Base-by-base conservation (phyloP, 2,888 invertebrate species). In the Byasa hedistus region DNA sequence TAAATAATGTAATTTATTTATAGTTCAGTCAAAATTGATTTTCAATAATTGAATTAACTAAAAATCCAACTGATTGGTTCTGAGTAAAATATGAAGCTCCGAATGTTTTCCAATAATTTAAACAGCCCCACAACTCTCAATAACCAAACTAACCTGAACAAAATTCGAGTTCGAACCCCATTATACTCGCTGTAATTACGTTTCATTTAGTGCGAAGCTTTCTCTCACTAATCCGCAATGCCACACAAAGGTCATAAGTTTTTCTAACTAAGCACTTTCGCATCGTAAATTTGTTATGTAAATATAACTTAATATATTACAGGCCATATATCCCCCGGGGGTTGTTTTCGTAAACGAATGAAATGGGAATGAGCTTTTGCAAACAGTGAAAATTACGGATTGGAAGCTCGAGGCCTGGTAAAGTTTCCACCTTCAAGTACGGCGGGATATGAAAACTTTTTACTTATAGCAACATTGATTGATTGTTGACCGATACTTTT, bases 261-360 rank as follows among this genome's bases (percentile, higher is more conserved):
- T 58, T 66, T 24, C 17, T 58, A 62, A 58, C 66, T 55, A 62
- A 66, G 58, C 57, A 62, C 58, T 62, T 66, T 62, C 52, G 61
- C 61, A 57, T 54, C 57, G 32, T 66, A 66, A 66, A 66, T 66
- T 66, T 58, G 66, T 66, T 62, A 66, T 62, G 66, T 54, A 62
- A 62, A 66, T 65, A 56, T 62, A 58, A 58, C 22, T 32, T 62
- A 55, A 48, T 62, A 62, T 58, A 62, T 62, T 54, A 66, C 22
- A 55, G 57, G 24, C 39, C 61, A 62, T 58, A 59, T 66, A 59
- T 58, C 62, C n/a, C 48, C 62, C 1, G 32, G 27, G 39, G 61
- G 15, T 55, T 62, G 44, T 58, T 32, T 64, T 36, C 22, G 22
- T 58, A n/a, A 36, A n/a, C 19, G 27, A 66, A 58, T 58, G n/a